These are phyloP conservation scores for Sphaerodactylus townsendi DNA, from an alignment of 2,113 vertebrate genomes.

Conservation along the genomic window DNA sequence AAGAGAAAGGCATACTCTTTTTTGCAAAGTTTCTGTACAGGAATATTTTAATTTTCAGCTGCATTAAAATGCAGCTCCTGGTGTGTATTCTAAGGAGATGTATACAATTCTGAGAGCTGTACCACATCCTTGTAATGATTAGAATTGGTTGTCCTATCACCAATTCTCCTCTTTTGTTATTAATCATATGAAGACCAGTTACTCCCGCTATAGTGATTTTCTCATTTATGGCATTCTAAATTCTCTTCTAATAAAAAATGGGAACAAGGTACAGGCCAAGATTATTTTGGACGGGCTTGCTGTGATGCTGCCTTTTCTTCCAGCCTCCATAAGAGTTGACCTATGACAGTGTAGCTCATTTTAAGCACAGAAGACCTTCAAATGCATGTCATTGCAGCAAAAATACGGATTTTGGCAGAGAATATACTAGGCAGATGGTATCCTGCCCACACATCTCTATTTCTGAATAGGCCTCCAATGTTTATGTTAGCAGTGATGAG, in stretches of 20 bases:
- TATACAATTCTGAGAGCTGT: background rate
- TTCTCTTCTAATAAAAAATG: background rate
- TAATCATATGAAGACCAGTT: background rate
- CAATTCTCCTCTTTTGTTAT: background rate
- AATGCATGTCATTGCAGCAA: slow-evolving; percentile 38
- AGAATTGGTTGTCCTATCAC: background rate
- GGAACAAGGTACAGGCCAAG: background rate
- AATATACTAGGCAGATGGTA: slow-evolving; percentile 69
- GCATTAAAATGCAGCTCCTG: background rate
- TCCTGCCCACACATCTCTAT: slow-evolving; percentile 72
- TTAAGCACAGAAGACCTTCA: slow-evolving; percentile 1
- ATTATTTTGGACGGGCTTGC: background rate
- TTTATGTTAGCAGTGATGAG: slow-evolving; percentile 72
- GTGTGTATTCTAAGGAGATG: background rate
- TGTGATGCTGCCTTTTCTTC: background rate
- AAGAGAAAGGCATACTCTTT: background rate
- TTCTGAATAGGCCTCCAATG: slow-evolving; percentile 70
- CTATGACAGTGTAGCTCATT: slow-evolving; percentile 27
- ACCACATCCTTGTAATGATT: background rate
- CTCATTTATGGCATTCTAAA: background rate
- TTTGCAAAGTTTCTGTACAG: background rate
- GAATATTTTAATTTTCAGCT: background rate
- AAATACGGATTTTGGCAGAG: slow-evolving; percentile 61
- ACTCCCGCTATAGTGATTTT: background rate
- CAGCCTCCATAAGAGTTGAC: background rate